Percentiles rank a stretch among this genome's conserved stretches.
phyloP scores from a whole-genome alignment of 2,888 invertebrate species.

The Drosophila prostipennis region DNA sequence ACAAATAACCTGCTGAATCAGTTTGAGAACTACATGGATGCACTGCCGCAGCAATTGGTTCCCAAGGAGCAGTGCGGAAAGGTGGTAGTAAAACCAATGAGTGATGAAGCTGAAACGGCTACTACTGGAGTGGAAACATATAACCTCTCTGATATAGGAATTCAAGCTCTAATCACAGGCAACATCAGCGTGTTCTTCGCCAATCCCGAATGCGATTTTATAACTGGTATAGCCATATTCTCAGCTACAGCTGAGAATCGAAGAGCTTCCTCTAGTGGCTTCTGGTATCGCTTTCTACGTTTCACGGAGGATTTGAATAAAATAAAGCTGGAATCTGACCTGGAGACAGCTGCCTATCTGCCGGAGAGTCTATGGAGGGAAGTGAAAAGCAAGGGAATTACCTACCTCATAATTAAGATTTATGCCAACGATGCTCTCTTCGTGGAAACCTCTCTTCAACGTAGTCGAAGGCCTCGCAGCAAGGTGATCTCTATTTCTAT shows the following conservation, averaged over 20 bases:
- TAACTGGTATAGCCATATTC: constrained; percentile 82
- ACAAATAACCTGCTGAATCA: constrained; percentile 87
- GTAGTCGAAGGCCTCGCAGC: constrained; percentile 81
- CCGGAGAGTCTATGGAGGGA: constrained; percentile 84
- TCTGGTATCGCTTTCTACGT: constrained; percentile 82
- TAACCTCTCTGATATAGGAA: constrained; percentile 65
- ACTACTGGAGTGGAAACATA: constrained; percentile 58
- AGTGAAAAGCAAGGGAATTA: constrained; percentile 11
- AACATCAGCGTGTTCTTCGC: constrained; percentile 82
- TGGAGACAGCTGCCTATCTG: constrained; percentile 86
- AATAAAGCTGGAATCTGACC: constrained; percentile 84
- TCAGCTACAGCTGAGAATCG: constrained; percentile 23
- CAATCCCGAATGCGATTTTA: constrained; percentile 74
- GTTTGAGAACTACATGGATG: constrained; percentile 86
- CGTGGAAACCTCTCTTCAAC: constrained; percentile 84
- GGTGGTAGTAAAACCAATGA: constrained; percentile 4
- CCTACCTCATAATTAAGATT: constrained; percentile 85
- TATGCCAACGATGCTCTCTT: constrained; percentile 86
- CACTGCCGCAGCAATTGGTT: constrained; percentile 65
- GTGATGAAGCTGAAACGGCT: constrained; percentile 7
- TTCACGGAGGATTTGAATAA: constrained; percentile 83
- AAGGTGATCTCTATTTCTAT: constrained; percentile 87
- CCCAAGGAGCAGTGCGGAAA: constrained; percentile 52
- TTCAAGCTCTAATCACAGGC: constrained; percentile 70
- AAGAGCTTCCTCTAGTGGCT: constrained; percentile 49